phyloP scores from a whole-genome alignment of 2,113 vertebrate genomes.

The Crocuta crocuta region DNA sequence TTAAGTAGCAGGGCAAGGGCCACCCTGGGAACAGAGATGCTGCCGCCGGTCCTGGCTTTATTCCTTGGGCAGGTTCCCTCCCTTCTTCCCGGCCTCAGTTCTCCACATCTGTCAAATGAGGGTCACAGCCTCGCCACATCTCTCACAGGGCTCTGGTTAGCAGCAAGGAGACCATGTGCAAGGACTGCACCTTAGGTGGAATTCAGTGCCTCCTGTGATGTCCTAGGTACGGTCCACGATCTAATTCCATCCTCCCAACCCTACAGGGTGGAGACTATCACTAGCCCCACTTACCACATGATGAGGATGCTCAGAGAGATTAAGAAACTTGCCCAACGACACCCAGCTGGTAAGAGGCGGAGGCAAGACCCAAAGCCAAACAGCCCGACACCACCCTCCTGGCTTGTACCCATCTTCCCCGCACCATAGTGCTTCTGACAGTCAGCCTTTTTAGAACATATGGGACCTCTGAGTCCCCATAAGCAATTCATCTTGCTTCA shows the following conservation, averaged over 20 bases:
- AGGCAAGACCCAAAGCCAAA: neutral
- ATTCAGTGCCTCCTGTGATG: neutral
- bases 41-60: neutral
- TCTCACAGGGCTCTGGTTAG: neutral
- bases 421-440: neutral
- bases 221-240: neutral
- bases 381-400: neutral
- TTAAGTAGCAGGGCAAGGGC: neutral
- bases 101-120: neutral
- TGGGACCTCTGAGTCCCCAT: neutral
- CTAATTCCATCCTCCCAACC: neutral
- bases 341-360: neutral
- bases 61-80: neutral
- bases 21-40: neutral
- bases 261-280: neutral
- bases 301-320: neutral
- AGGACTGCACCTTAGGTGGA: neutral
- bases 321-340: neutral
- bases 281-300: neutral
- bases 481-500: neutral
- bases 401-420: neutral
- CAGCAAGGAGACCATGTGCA: fast-evolving
- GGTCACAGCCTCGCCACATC: neutral
- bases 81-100: neutral
- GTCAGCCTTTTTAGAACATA: neutral